phyloP scores from a whole-genome alignment of 2,797 vertebrate genomes.

The Lagocephalus sceleratus region DNA sequence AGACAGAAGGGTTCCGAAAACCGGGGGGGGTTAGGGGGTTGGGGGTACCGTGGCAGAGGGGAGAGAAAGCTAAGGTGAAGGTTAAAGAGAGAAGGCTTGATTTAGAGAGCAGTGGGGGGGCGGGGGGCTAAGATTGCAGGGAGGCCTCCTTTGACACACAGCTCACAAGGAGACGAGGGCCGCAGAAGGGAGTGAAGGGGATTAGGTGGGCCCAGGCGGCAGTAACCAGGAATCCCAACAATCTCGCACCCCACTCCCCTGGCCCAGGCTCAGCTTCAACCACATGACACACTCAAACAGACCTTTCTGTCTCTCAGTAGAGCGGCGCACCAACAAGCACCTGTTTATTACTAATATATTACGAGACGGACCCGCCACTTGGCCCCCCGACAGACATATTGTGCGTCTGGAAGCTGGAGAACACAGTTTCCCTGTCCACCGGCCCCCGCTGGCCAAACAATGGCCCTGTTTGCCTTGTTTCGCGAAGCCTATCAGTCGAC shows the following conservation, averaged over 20 bases:
- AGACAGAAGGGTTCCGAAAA: constrained; percentile 23
- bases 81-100: constrained; percentile 44
- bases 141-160: constrained; percentile 64
- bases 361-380: constrained; percentile 44
- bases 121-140: constrained; percentile 64
- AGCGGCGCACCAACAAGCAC: constrained; percentile 51
- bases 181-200: constrained; percentile 52
- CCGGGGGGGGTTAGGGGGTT: neutral
- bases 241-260: constrained; percentile 73
- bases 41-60: neutral
- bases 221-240: constrained; percentile 75
- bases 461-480: constrained; percentile 24
- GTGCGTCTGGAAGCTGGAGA: constrained; percentile 14
- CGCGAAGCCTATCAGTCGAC: constrained; percentile 39
- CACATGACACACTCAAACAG: constrained; percentile 69
- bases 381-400: constrained; percentile 43
- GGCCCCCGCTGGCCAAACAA: neutral
- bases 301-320: constrained; percentile 36
- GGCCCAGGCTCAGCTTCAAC: constrained; percentile 55
- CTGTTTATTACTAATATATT: constrained; percentile 61
- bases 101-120: constrained; percentile 54
- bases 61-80: constrained; percentile 30
- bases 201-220: constrained; percentile 71
- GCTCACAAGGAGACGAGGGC: constrained; percentile 55
- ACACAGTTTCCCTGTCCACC: neutral